Evolutionary conservation across 2,888 invertebrate species (phyloP).

Genomic region (Axea sp.): DNA sequence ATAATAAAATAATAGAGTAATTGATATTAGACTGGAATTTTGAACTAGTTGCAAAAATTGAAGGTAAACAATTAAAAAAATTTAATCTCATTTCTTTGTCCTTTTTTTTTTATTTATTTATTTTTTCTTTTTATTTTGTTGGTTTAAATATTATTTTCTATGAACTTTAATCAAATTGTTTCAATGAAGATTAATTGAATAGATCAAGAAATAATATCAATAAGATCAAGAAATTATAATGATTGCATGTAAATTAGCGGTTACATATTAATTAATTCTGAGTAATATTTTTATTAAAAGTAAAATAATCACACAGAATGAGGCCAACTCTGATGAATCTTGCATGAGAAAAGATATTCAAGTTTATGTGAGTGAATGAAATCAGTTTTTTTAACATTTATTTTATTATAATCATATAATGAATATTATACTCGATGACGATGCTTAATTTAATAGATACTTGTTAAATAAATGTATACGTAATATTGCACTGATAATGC

Average conservation of each 20-base stretch:
- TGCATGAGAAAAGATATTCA: slow-evolving; percentile 12
- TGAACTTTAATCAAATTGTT: neutral
- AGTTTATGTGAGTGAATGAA: neutral
- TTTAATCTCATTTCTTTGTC: too few species aligned
- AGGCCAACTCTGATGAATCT: slow-evolving; percentile 12
- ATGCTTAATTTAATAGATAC: too few species aligned
- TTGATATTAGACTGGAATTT: too few species aligned
- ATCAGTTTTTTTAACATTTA: neutral
- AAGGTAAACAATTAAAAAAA: too few species aligned
- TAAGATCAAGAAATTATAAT: neutral
- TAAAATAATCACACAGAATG: slow-evolving; percentile 1
- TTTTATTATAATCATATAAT: slow-evolving; percentile 10
- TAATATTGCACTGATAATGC: too few species aligned
- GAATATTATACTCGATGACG: neutral
- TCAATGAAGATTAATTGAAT: too few species aligned
- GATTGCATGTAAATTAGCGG: neutral
- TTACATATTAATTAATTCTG: neutral
- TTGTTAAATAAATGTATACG: too few species aligned
- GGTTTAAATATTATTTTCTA: neutral
- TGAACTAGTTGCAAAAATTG: too few species aligned
- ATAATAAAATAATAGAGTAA: too few species aligned
- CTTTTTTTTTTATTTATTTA: too few species aligned
- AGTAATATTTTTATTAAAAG: slow-evolving; percentile 13
- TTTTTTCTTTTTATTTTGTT: too few species aligned
- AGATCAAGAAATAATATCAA: too few species aligned